Conservation (phyloP, 2,888 invertebrate species). For the Corythucha ciliata region DNA sequence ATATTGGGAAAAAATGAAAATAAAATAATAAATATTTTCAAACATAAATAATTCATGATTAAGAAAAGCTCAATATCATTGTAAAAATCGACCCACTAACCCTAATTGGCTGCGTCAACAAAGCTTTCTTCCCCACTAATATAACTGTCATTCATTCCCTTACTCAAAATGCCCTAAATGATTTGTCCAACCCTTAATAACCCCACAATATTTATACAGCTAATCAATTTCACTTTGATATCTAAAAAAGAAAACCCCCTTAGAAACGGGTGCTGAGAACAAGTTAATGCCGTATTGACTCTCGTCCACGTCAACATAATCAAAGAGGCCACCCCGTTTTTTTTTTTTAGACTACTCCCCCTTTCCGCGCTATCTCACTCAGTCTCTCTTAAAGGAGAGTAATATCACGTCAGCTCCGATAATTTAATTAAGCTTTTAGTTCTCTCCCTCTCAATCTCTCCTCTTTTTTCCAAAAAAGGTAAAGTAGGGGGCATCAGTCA, state of each 20-base stretch:
- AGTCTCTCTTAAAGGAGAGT: conserved; percentile 22
- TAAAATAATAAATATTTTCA: too few relatives aligned
- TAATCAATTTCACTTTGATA: conserved; percentile 23
- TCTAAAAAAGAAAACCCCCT: neutral
- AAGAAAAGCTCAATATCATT: too few relatives aligned
- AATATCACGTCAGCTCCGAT: conserved; percentile 27
- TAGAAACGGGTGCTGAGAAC: conserved; percentile 17
- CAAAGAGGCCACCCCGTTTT: conserved; percentile 16
- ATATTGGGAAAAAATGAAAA: too few relatives aligned
- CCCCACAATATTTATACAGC: conserved; percentile 21
- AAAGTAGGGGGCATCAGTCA: conserved; percentile 22
- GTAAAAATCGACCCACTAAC: too few relatives aligned
- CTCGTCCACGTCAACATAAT: conserved; percentile 24
- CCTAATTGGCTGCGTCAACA: too few relatives aligned
- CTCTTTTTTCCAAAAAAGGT: conserved; percentile 19
- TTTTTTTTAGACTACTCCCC: conserved; percentile 11
- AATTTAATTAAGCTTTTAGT: conserved; percentile 27
- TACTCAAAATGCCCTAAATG: too few relatives aligned
- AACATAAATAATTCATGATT: too few relatives aligned
- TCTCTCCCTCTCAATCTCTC: conserved; percentile 14
- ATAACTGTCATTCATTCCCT: too few relatives aligned
- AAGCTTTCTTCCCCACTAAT: too few relatives aligned
- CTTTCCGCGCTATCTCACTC: conserved; percentile 6
- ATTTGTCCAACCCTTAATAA: too few relatives aligned
- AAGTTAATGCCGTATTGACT: conserved; percentile 27